Conservation (phyloP, 2,888 invertebrate species). For the Archaeoteleia sp. region DNA sequence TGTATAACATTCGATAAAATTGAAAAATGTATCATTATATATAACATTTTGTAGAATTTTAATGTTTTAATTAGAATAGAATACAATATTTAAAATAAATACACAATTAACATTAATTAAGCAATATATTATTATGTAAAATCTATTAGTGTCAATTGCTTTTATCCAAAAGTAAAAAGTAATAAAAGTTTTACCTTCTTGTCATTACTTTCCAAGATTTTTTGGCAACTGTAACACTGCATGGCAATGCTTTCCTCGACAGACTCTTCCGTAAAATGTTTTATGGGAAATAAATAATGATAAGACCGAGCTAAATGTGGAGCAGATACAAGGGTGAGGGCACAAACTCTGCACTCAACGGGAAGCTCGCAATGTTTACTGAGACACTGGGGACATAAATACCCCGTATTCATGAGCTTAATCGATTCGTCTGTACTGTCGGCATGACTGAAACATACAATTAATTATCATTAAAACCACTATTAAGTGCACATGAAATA, state of each 20-base stretch:
- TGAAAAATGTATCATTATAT: too few species aligned
- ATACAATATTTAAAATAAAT: too few species aligned
- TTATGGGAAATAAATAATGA: slow-evolving; percentile 96
- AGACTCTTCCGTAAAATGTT: slow-evolving; percentile 85
- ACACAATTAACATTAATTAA: too few species aligned
- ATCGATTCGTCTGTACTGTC: slow-evolving; percentile 83
- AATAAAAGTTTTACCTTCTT: slow-evolving; percentile 83
- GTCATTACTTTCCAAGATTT: slow-evolving; percentile 80
- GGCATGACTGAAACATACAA: slow-evolving; percentile 80
- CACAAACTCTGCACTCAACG: slow-evolving; percentile 96
- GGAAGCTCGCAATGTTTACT: slow-evolving; percentile 99
- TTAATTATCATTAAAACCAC: slow-evolving; percentile 1
- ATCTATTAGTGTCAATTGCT: too few species aligned
- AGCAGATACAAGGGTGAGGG: slow-evolving; percentile 96
- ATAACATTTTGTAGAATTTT: too few species aligned
- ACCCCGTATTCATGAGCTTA: slow-evolving; percentile 85
- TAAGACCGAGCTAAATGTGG: slow-evolving; percentile 98
- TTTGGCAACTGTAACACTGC: slow-evolving; percentile 86
- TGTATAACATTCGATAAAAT: too few species aligned
- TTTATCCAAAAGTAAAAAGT: too few species aligned
- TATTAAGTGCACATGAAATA: neutral
- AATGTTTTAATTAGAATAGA: too few species aligned
- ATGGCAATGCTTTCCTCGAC: slow-evolving; percentile 78
- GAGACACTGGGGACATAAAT: slow-evolving; percentile 95
- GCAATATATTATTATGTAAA: too few species aligned